Percentiles rank a stretch among this genome's conserved stretches.
These are phyloP conservation scores for Rhingia campestris DNA, from an alignment of 2,888 invertebrate species.

Conservation along the genomic window DNA sequence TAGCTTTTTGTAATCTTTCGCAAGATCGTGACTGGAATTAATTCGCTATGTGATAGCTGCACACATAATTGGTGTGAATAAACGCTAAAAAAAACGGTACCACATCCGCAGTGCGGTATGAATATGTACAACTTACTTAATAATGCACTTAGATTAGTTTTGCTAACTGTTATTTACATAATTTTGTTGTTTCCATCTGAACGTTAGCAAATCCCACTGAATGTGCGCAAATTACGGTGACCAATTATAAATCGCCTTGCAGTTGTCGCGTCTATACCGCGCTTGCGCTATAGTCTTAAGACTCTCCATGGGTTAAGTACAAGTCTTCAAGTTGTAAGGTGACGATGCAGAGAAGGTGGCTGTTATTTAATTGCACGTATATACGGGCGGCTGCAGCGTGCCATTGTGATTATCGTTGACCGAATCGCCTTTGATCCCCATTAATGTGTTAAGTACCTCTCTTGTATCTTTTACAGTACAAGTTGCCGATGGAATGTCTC, in stretches of 20 bases:
- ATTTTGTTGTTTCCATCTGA: slow-evolving; percentile 34
- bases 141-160: slow-evolving; percentile 43
- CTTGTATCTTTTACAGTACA: slow-evolving; percentile 18
- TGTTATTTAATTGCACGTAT: slow-evolving; percentile 1
- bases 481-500: not conserved
- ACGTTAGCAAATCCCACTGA: slow-evolving; percentile 5
- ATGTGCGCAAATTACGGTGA: slow-evolving; percentile 37
- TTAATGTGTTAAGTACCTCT: slow-evolving; percentile 27
- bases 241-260: slow-evolving; percentile 43
- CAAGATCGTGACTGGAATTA: slow-evolving; percentile 67
- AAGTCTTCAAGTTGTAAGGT: not conserved
- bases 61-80: slow-evolving; percentile 63
- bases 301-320: not conserved
- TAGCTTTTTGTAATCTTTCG: slow-evolving; percentile 34
- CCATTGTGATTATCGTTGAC: slow-evolving; percentile 43
- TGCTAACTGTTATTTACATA: slow-evolving; percentile 42
- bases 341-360: not conserved
- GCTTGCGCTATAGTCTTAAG: not conserved
- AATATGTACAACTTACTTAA: slow-evolving; percentile 44
- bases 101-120: slow-evolving; percentile 46
- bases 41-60: slow-evolving; percentile 38
- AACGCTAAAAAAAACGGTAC: slow-evolving; percentile 48
- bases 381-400: slow-evolving; percentile 19
- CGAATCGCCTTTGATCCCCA: slow-evolving; percentile 47
- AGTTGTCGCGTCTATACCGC: not conserved